Evolutionary conservation across 2,113 vertebrate genomes (phyloP).

Genomic region (Empidonax alnorum): DNA sequence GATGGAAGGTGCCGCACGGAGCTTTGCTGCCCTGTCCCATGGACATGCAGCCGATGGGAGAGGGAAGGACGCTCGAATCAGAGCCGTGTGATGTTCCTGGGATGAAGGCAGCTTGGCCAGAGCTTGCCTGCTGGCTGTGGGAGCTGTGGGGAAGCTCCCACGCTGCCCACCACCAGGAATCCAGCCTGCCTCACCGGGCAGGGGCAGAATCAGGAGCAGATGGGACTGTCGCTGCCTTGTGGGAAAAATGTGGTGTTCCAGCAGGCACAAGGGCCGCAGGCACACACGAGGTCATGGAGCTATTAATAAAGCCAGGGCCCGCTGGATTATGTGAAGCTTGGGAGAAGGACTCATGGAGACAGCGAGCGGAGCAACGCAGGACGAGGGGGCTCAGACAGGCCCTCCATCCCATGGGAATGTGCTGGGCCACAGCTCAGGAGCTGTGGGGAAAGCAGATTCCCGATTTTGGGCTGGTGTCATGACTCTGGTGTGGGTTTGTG

Average conservation of each 20-base stretch:
- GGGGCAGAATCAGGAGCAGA: slow-evolving; percentile 42
- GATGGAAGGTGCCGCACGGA: rapidly evolving
- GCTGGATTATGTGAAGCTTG: rapidly evolving
- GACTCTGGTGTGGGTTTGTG: background rate
- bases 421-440: background rate
- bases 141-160: background rate
- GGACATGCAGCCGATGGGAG: background rate
- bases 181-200: background rate
- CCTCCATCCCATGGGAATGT: background rate
- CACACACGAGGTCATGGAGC: background rate
- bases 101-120: background rate
- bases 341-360: background rate
- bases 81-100: background rate
- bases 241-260: slow-evolving; percentile 34
- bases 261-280: background rate
- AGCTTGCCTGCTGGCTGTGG: background rate
- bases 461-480: background rate
- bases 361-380: rapidly evolving
- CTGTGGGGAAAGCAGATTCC: background rate
- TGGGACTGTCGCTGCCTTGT: background rate
- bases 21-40: rapidly evolving
- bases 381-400: rapidly evolving
- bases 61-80: rapidly evolving
- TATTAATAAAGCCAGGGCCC: background rate
- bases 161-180: background rate